phyloP scores from a whole-genome alignment of 2,797 vertebrate species.

The Sebastiscus albofasciatus region DNA sequence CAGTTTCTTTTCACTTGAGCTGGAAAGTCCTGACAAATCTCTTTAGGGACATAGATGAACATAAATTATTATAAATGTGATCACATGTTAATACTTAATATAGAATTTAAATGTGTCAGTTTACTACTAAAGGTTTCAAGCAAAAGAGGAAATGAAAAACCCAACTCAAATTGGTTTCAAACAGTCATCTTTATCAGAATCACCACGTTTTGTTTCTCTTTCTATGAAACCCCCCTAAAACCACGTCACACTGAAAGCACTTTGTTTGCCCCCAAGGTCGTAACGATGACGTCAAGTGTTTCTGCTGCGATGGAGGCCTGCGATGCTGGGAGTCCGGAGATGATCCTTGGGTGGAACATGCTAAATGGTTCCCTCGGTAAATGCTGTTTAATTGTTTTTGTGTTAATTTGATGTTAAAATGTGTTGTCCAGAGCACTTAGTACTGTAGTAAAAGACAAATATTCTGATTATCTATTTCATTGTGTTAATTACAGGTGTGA shows the following conservation, averaged over 20 bases:
- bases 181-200: neutral
- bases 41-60: neutral
- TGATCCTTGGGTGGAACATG: constrained; percentile 98
- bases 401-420: neutral
- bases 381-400: neutral
- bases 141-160: neutral
- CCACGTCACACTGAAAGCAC: neutral
- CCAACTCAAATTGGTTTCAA: neutral
- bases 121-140: neutral
- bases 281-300: constrained; percentile 98
- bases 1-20: neutral
- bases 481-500: constrained; percentile 86
- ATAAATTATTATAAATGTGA: neutral
- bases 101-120: neutral
- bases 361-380: constrained; percentile 99
- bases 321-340: constrained; percentile 98
- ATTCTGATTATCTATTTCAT: neutral
- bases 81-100: neutral
- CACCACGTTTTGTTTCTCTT: neutral
- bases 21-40: constrained; percentile 16
- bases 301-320: constrained; percentile 98
- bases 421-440: neutral
- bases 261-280: constrained; percentile 82
- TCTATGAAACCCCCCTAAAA: neutral
- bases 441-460: neutral